A percentile compares a stretch with the other conserved stretches of the same genome.
Evolutionary conservation across 2,888 invertebrate species (phyloP).

Genomic region (Nomada goodeniana): DNA sequence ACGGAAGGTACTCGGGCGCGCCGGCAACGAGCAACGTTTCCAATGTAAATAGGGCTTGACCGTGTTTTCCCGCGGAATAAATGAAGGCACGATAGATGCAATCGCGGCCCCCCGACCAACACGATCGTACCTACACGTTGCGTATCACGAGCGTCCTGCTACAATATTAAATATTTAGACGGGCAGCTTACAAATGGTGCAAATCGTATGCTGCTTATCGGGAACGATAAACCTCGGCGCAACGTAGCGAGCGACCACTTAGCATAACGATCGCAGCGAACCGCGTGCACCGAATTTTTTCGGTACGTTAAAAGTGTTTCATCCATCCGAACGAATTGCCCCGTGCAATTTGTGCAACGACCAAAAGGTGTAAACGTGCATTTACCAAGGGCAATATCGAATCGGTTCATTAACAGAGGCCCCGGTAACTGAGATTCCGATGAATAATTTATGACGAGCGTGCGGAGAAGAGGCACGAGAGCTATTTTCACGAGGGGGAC

Average conservation of each 20-base stretch:
- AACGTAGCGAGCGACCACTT: conserved; percentile 17
- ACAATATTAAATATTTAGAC: conserved; percentile 74
- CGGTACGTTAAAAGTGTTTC: not conserved
- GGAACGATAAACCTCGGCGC: conserved; percentile 48
- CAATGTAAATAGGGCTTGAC: conserved; percentile 68
- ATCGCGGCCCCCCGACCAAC: conserved; percentile 43
- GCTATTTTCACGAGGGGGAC: conserved; percentile 4
- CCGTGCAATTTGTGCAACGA: conserved; percentile 19
- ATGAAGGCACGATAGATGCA: conserved; percentile 64
- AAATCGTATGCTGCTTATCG: conserved; percentile 64
- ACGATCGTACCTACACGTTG: conserved; percentile 16
- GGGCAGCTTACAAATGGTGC: conserved; percentile 45
- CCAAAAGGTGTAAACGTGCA: not conserved
- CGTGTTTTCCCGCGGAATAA: conserved; percentile 68
- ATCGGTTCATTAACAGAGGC: conserved; percentile 15
- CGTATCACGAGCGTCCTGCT: conserved; percentile 36
- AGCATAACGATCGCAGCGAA: conserved; percentile 46
- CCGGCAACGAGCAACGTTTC: conserved; percentile 50
- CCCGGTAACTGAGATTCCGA: conserved; percentile 20
- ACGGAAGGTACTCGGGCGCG: conserved; percentile 20
- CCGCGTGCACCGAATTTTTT: not conserved
- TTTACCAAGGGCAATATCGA: conserved; percentile 8
- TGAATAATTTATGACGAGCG: conserved; percentile 13
- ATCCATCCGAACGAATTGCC: not conserved
- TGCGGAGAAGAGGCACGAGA: not conserved